Evolutionary conservation across 2,888 invertebrate species (phyloP), one percentile per base, ranked within the genome.

Genomic region (Euplagia quadripunctaria): DNA sequence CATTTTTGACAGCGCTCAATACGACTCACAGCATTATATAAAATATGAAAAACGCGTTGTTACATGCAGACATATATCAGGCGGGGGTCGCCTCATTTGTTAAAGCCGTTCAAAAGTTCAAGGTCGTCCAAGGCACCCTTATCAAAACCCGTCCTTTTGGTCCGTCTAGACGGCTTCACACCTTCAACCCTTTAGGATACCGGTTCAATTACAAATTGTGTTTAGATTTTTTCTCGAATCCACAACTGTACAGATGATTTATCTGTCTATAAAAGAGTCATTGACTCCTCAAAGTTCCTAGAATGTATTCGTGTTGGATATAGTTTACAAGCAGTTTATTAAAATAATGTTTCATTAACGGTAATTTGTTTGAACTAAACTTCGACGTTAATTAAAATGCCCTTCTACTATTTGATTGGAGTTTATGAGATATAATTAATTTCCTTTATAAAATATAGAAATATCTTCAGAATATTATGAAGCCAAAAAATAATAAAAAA

Each of bases 141-240:
- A 94, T 94, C 94, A 94, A 91, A 91, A 90, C 89, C 91, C 92
- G 93, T 92, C 93, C 92, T 92, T 91, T 92, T 90, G 93, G 94
- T 90, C 91, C 94, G 95, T 95, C 95, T 95, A 95, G 95, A 95
- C 95, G 92, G 89, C 86, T 92, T 93, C 93, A 91, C 94, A 94
- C 94, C 94, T 94, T 87, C 90, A 93, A 94, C 94, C 94, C 92
- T 94, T 92, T 89, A 84, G 88, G 91, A 91, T 89, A 90, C 90
- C 92, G 91, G 89, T 90, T 89, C 91, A 91, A 91, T 94, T 91
- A 91, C 87, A 88, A 89, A 85, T 92, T 89, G 88, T 90, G 86
- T 89, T 89, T 85, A 73, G 74, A 76, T 83, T 83, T 87, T 82
- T 87, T 82, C 79, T 78, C 77, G 77, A 74, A 76, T 78, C 70